Conservation (phyloP, 1,140 invertebrate species). For the Cheumatopsyche charites region DNA sequence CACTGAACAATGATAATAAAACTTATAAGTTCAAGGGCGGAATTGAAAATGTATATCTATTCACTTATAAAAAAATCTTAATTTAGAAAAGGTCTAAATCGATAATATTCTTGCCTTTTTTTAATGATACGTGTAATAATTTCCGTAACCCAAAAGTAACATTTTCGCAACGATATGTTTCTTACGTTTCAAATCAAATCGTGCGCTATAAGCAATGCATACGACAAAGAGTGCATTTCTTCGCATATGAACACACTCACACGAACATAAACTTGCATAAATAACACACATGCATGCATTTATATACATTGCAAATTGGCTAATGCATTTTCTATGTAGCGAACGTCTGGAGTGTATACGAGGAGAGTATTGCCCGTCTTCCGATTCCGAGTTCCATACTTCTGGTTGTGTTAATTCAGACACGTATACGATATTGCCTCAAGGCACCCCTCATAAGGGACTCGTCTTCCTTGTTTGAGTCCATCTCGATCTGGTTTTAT, state of each 20-base stretch:
- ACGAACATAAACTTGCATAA: neutral
- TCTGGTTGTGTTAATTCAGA: constrained; percentile 29
- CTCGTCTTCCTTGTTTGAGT: neutral
- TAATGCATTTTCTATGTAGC: constrained; percentile 38
- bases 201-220: neutral
- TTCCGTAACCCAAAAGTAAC: no score
- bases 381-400: constrained; percentile 26
- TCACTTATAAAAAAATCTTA: no score
- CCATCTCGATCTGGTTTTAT: neutral
- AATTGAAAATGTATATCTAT: no score
- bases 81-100: no score
- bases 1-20: no score
- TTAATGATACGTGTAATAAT: no score
- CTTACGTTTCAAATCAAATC: neutral
- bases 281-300: neutral
- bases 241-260: neutral
- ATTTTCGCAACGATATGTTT: neutral
- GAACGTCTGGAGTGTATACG: constrained; percentile 7
- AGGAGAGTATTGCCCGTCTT: neutral
- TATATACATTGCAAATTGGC: constrained; percentile 34
- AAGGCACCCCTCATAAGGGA: neutral
- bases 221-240: neutral
- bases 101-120: no score
- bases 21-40: no score
- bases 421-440: constrained; percentile 15